Percentiles rank a stretch among this genome's conserved stretches.
phyloP scores from a whole-genome alignment of 2,113 vertebrate species.

The pig (Sus scrofa) region DNA sequence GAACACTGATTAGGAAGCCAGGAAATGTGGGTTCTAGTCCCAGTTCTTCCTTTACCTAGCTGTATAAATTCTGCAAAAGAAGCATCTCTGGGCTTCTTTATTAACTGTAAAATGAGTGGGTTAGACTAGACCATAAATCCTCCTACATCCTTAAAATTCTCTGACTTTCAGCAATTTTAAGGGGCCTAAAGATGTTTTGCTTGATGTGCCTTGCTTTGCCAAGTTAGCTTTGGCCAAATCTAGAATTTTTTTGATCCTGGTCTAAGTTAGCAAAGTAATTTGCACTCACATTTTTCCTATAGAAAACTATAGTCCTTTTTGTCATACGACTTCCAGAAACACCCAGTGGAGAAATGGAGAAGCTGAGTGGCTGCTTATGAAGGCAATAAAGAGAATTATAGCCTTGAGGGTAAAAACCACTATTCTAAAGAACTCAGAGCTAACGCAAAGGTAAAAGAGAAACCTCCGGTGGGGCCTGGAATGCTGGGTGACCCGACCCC shows the following conservation, averaged over 20 bases:
- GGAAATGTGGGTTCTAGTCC: not conserved
- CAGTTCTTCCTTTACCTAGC: not conserved
- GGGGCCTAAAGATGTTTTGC: not conserved
- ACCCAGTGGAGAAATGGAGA: not conserved
- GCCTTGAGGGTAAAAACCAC: not conserved
- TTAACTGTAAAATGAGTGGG: not conserved
- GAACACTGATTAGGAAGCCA: not conserved
- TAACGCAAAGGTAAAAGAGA: not conserved
- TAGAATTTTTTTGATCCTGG: conserved; percentile 18
- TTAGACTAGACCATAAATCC: not conserved
- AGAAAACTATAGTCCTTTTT: conserved; percentile 60
- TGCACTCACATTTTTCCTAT: conserved; percentile 41
- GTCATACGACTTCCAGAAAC: conserved; percentile 1
- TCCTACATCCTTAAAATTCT: not conserved
- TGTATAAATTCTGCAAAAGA: not conserved
- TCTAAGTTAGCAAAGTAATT: conserved; percentile 55
- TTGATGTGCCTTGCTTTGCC: conserved; percentile 2
- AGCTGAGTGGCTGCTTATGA: not conserved
- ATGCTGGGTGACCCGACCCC: fast-evolving
- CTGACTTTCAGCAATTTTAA: conserved; percentile 31
- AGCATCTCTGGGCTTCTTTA: not conserved
- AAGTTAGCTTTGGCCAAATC: not conserved
- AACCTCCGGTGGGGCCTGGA: not conserved
- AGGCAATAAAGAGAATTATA: not conserved
- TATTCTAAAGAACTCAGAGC: not conserved